A percentile compares a stretch with the other conserved stretches of the same genome.
phyloP scores from a whole-genome alignment of 2,797 vertebrate species.

The Sparidentex hasta region DNA sequence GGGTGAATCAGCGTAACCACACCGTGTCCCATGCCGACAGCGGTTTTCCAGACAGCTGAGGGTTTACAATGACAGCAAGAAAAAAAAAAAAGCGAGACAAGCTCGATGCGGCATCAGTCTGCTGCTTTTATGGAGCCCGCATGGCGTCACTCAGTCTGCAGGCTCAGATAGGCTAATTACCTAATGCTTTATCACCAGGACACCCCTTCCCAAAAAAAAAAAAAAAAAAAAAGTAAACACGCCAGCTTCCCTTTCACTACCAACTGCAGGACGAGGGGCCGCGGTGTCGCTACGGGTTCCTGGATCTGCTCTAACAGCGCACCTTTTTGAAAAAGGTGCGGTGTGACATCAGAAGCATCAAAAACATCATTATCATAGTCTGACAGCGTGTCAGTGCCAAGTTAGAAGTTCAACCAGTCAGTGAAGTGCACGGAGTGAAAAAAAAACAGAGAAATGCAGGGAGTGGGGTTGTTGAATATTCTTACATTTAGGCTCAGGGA shows the following conservation, averaged over 20 bases:
- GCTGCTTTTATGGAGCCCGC: constrained; percentile 79
- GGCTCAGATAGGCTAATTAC: constrained; percentile 88
- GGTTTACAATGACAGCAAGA: constrained; percentile 72
- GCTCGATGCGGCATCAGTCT: constrained; percentile 75
- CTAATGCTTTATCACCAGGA: constrained; percentile 83
- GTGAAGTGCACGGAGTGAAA: not conserved
- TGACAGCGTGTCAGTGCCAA: not conserved
- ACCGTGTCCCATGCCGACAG: not conserved
- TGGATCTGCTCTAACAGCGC: constrained; percentile 12
- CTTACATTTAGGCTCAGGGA: not conserved
- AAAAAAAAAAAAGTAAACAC: constrained; percentile 84
- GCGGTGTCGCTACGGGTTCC: not conserved
- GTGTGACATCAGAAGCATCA: not conserved
- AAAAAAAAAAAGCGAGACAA: constrained; percentile 33
- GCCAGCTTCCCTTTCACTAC: constrained; percentile 71
- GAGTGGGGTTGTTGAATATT: not conserved
- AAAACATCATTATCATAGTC: not conserved
- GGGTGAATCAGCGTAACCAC: not conserved
- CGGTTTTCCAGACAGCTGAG: constrained; percentile 61
- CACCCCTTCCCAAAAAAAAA: constrained; percentile 71
- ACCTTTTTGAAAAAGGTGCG: constrained; percentile 29
- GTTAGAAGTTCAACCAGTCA: not conserved
- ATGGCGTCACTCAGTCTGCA: constrained; percentile 93
- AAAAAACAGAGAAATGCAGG: no score
- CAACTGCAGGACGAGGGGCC: not conserved